Percentiles rank a stretch among this genome's conserved stretches.
phyloP scores from a whole-genome alignment of 2,888 invertebrate species.

The Glaucopsyche alexis region DNA sequence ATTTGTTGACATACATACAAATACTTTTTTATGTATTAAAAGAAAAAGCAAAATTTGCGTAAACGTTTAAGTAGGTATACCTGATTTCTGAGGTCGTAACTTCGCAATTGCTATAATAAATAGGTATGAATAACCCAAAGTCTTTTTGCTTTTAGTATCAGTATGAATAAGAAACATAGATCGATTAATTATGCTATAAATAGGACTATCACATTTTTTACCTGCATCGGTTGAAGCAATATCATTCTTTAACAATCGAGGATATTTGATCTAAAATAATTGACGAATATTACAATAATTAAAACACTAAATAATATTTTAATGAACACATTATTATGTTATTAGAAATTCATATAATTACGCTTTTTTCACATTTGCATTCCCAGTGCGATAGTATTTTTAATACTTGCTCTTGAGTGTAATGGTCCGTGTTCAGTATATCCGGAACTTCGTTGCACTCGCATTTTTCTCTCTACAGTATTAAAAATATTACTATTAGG shows the following conservation, averaged over 20 bases:
- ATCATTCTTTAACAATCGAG: constrained; percentile 66
- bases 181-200: too few species aligned
- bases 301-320: neutral
- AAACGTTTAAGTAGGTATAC: too few species aligned
- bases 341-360: constrained; percentile 37
- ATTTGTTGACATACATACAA: too few species aligned
- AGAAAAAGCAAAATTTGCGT: too few species aligned
- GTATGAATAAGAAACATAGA: too few species aligned
- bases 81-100: too few species aligned
- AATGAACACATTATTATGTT: neutral
- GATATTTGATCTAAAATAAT: constrained; percentile 54
- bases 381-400: constrained; percentile 71
- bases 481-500: constrained; percentile 1
- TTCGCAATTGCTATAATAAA: too few species aligned
- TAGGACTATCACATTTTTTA: constrained; percentile 35
- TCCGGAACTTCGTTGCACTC: constrained; percentile 69
- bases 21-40: too few species aligned
- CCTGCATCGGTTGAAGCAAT: constrained; percentile 53
- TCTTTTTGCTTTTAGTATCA: too few species aligned
- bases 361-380: constrained; percentile 70
- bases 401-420: constrained; percentile 65
- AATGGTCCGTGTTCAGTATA: constrained; percentile 62
- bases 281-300: neutral
- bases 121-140: too few species aligned
- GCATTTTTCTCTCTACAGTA: constrained; percentile 67